phyloP scores from a whole-genome alignment of 2,888 invertebrate species.

The Meandrusa payeni region DNA sequence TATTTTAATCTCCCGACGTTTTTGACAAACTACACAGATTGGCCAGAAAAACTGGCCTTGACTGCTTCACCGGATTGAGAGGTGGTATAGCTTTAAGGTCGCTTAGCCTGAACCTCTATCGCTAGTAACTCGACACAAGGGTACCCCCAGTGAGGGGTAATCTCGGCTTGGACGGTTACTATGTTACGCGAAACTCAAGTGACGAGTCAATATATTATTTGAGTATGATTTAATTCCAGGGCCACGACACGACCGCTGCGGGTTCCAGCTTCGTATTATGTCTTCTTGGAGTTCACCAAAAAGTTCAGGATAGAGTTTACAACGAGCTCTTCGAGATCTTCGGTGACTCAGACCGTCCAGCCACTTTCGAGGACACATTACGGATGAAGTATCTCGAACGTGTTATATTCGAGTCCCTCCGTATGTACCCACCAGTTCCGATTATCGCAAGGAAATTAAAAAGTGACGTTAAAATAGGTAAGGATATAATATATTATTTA shows the following conservation, averaged over 20 bases:
- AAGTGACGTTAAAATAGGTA: slow-evolving; percentile 85
- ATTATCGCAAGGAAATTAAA: slow-evolving; percentile 87
- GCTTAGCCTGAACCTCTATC: too few relatives aligned
- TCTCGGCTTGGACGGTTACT: too few relatives aligned
- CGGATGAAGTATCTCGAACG: slow-evolving; percentile 91
- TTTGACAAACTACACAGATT: too few relatives aligned
- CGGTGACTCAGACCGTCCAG: slow-evolving; percentile 88
- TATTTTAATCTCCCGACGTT: too few relatives aligned
- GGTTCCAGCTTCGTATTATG: slow-evolving; percentile 93
- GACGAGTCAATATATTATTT: too few relatives aligned
- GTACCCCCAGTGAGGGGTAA: too few relatives aligned
- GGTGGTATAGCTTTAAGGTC: too few relatives aligned
- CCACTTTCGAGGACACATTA: slow-evolving; percentile 88
- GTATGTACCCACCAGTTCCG: slow-evolving; percentile 91
- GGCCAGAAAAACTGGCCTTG: too few relatives aligned
- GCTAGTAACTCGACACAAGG: too few relatives aligned
- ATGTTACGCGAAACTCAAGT: too few relatives aligned
- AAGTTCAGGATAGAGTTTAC: slow-evolving; percentile 88
- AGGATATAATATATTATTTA: slow-evolving; percentile 22
- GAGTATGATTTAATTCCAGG: too few relatives aligned
- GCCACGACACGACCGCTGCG: slow-evolving; percentile 81
- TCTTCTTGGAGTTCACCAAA: slow-evolving; percentile 89
- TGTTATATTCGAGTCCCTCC: slow-evolving; percentile 87
- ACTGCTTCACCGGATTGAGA: too few relatives aligned
- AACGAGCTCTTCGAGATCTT: slow-evolving; percentile 88